Conservation (phyloP, 1,140 invertebrate species). For the Steinernema feltiae region DNA sequence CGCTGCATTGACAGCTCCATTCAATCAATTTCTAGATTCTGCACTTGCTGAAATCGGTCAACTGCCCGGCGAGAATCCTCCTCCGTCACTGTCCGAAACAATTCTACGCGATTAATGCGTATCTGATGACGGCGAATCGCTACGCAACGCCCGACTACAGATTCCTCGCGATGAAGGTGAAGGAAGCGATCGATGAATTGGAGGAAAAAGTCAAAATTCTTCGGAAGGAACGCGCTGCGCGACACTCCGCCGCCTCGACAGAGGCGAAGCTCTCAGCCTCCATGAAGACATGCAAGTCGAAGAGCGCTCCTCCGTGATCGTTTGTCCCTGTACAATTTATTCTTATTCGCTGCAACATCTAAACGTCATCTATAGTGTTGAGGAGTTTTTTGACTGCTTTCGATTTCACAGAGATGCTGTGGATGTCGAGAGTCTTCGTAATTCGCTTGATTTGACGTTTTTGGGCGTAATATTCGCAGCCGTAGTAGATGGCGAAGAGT, state of each 20-base stretch:
- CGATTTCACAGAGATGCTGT: not conserved
- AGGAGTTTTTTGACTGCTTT: not conserved
- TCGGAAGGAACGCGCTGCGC: not conserved
- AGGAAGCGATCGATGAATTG: not conserved
- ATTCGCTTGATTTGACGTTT: not conserved
- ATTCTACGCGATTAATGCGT: not conserved
- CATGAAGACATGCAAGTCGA: no score
- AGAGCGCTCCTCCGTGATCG: no score
- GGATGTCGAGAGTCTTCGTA: not conserved
- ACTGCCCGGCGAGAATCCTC: not conserved
- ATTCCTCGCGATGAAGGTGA: not conserved
- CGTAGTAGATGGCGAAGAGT: constrained; percentile 9
- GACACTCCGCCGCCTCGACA: no score
- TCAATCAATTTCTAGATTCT: not conserved
- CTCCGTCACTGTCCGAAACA: not conserved
- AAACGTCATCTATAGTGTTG: no score
- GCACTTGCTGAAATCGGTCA: not conserved
- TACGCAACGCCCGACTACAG: not conserved
- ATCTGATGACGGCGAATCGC: not conserved
- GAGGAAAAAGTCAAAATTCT: not conserved
- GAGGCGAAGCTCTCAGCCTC: no score
- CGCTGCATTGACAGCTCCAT: not conserved
- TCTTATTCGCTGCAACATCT: no score
- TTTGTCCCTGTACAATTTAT: no score
- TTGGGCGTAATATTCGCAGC: not conserved